Base-by-base conservation (phyloP, 2,113 vertebrate genomes). In the Podarcis raffonei region DNA sequence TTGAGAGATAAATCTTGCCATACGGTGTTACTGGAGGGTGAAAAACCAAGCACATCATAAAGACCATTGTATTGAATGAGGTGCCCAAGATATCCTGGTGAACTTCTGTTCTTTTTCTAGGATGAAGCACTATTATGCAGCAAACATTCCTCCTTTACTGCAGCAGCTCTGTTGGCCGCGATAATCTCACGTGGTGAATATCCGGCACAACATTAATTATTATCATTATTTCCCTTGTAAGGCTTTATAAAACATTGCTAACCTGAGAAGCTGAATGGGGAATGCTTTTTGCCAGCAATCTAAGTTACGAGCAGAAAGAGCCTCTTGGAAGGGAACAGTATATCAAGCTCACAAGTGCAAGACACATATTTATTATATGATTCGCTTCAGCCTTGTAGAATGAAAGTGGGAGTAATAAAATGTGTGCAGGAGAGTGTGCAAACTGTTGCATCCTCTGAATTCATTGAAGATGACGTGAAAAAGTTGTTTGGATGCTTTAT, bases 401-500 rank as follows among this genome's bases (percentile, higher is more conserved):
- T 88, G 93, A 91, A 93, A 95, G 87, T 81, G 68, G 85, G 89
- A 93, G 88, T 89, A 90, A 91, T 95, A 94, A 94, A 94, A 90
- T 20, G 87, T 82, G 66, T 91, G 81, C 86, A 86, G 93, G 91
- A 88, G 89, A 96, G 84, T 92, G 89, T 74, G 62, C 94, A 94
- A 96, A 95, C 94, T 94, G 94, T 95, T 94, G 95, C 93, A 57
- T 91, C 91, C 91, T 87, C 90, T 85, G 94, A 95, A 96, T 95
- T 96, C 94, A 96, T 95, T 93, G 95, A 94, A 89, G 86, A 94
- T 92, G 94, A 95, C 1, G 7, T 92, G 94, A 93, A 95, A 93
- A 96, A 95, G 94, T 95, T 95, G 95, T 96, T 95, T 91, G n/a
- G 93, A 92, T 96, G 94, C 30, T 97, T 97, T 97, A 97, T 96